Conservation (phyloP, 1,140 invertebrate species). For the Drosophila baimaii region DNA sequence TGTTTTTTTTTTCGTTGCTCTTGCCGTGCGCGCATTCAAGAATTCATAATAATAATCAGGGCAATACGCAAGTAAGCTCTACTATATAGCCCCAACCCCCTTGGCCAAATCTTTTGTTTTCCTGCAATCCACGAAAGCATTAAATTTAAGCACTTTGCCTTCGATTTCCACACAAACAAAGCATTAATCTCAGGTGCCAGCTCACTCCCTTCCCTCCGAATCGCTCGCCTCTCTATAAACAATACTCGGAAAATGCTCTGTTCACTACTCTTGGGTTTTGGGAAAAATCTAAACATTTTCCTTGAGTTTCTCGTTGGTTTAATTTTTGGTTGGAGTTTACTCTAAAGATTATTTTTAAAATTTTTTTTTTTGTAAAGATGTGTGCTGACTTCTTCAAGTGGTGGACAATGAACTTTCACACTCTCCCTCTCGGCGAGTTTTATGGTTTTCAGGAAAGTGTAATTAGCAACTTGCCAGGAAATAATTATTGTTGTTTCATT, state of each 20-base stretch:
- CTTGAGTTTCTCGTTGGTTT: background rate
- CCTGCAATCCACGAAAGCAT: slow-evolving; percentile 68
- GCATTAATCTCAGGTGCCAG: slow-evolving; percentile 73
- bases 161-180: slow-evolving; percentile 72
- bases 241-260: slow-evolving; percentile 19
- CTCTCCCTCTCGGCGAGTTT: background rate
- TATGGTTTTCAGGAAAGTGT: slow-evolving; percentile 5
- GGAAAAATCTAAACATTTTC: slow-evolving; percentile 39
- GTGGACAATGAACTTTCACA: slow-evolving; percentile 45
- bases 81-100: background rate
- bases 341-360: background rate
- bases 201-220: slow-evolving; percentile 26
- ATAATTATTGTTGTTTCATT: background rate
- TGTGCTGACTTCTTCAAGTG: slow-evolving; percentile 18
- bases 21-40: slow-evolving; percentile 43
- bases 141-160: slow-evolving; percentile 75
- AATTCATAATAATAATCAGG: slow-evolving; percentile 71
- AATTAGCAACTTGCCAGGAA: background rate
- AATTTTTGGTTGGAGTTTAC: background rate
- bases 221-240: slow-evolving; percentile 24
- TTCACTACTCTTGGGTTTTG: slow-evolving; percentile 24
- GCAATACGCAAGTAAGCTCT: slow-evolving; percentile 30
- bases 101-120: slow-evolving; percentile 41
- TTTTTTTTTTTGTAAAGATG: slow-evolving; percentile 5
- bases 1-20: slow-evolving; percentile 11